Conservation (phyloP, 2,113 vertebrate species). For the Antechinus stuartii region DNA sequence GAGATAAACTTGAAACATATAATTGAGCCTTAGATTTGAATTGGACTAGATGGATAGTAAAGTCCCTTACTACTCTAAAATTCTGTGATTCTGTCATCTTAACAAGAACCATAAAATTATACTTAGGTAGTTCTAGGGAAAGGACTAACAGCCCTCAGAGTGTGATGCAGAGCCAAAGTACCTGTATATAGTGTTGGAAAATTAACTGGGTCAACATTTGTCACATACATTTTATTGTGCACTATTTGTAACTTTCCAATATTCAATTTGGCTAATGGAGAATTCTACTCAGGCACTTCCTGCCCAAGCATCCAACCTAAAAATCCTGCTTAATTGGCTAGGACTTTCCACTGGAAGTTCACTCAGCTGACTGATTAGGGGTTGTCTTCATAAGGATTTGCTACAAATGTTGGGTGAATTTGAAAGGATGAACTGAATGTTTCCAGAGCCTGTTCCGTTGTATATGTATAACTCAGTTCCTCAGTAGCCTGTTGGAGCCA, state of each 20-base stretch:
- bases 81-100: background rate
- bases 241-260: background rate
- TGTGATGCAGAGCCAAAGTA: background rate
- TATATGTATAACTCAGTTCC: background rate
- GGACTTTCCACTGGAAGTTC: background rate
- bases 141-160: background rate
- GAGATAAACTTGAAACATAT: slow-evolving; percentile 7
- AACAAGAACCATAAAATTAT: background rate
- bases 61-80: background rate
- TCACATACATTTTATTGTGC: background rate
- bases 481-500: background rate
- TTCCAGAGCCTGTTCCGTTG: background rate
- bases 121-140: background rate
- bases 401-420: background rate
- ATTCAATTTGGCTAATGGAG: background rate
- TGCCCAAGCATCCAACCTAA: background rate
- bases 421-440: background rate
- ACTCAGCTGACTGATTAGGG: background rate
- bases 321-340: background rate
- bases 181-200: background rate
- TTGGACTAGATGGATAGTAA: background rate
- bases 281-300: background rate
- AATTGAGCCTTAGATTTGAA: background rate
- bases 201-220: background rate
- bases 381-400: background rate